A percentile compares a stretch with the other conserved stretches of the same genome.
Conservation (phyloP, 2,888 invertebrate genomes). For the Galerucella nymphaeae region DNA sequence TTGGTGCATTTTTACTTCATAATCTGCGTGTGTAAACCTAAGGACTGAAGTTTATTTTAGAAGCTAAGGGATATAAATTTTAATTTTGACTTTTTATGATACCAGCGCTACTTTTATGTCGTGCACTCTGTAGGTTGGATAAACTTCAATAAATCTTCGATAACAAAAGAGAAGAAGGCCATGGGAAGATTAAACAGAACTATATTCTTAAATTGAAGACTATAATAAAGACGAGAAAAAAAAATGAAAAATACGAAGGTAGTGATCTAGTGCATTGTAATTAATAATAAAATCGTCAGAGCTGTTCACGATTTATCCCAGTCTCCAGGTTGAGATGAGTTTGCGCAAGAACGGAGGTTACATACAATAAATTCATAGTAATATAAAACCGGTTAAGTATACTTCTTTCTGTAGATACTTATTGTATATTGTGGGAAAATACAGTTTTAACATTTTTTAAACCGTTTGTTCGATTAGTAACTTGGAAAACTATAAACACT, state of each 20-base stretch:
- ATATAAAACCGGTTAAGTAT: conserved; percentile 60
- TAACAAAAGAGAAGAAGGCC: conserved; percentile 46
- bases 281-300: conserved; percentile 49
- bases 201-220: conserved; percentile 41
- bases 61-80: conserved; percentile 27
- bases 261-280: conserved; percentile 45
- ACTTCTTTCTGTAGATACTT: conserved; percentile 55
- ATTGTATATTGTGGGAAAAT: conserved; percentile 61
- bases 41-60: conserved; percentile 33
- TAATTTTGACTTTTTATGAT: conserved; percentile 34
- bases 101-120: conserved; percentile 31
- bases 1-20: conserved; percentile 1
- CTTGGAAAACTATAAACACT: conserved; percentile 40
- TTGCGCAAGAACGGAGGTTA: conserved; percentile 45
- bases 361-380: conserved; percentile 53
- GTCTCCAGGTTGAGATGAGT: conserved; percentile 49
- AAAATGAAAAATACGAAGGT: conserved; percentile 39
- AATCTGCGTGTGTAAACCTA: conserved; percentile 15
- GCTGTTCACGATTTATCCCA: conserved; percentile 44
- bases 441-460: conserved; percentile 38
- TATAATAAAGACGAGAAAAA: conserved; percentile 39
- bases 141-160: conserved; percentile 37
- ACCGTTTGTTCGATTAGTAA: conserved; percentile 41
- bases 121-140: conserved; percentile 34
- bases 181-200: conserved; percentile 47